phyloP scores from a whole-genome alignment of 2,888 invertebrate genomes.

The Lypha dubia region DNA sequence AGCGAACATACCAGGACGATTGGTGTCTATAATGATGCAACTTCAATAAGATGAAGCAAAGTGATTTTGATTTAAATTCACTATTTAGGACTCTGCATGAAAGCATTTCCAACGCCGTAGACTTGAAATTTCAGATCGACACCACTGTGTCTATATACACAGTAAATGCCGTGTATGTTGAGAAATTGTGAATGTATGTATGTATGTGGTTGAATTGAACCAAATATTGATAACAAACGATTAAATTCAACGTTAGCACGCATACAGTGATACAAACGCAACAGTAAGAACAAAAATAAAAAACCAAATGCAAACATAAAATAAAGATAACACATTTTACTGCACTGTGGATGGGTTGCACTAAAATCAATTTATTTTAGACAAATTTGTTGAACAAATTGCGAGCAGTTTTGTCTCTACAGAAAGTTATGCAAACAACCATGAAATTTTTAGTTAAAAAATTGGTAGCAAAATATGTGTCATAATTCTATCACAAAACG shows the following conservation, averaged over 20 bases:
- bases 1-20: neutral
- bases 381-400: neutral
- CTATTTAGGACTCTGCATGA: no score
- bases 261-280: slow-evolving; percentile 9
- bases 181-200: neutral
- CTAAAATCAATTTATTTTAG: neutral
- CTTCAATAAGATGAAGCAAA: slow-evolving; percentile 10
- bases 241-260: slow-evolving; percentile 61
- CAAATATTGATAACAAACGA: slow-evolving; percentile 57
- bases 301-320: slow-evolving; percentile 8
- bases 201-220: slow-evolving; percentile 8
- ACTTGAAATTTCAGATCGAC: neutral
- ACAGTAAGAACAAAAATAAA: neutral
- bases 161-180: no score
- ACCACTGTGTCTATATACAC: neutral
- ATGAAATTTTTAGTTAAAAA: no score
- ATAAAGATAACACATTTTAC: neutral
- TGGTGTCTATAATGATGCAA: slow-evolving; percentile 29
- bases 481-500: no score
- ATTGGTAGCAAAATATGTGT: no score
- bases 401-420: neutral
- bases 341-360: slow-evolving; percentile 2
- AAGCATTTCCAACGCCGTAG: neutral
- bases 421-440: no score
- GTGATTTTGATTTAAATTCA: neutral